These are phyloP conservation scores for Podarcis raffonei DNA, from an alignment of 2,113 vertebrate genomes.

Conservation along the genomic window DNA sequence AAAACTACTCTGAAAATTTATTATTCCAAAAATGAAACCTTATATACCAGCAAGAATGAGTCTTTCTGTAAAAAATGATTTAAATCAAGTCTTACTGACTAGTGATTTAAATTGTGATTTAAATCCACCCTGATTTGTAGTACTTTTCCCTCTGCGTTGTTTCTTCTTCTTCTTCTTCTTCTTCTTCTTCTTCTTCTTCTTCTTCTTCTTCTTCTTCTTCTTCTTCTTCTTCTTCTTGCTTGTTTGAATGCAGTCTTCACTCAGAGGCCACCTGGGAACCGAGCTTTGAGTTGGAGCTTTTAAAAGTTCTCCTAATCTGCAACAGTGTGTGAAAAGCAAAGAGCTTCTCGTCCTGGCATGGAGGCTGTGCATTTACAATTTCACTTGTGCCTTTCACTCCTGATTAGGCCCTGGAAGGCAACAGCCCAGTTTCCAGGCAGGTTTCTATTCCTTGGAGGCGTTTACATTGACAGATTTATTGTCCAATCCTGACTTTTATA, in stretches of 20 bases:
- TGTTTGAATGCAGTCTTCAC: background rate
- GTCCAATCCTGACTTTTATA: constrained; percentile 46
- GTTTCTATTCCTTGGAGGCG: constrained; percentile 47
- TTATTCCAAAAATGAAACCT: too few relatives aligned
- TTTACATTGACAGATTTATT: constrained; percentile 59
- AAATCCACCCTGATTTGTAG: background rate
- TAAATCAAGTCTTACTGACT: too few relatives aligned
- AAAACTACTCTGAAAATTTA: too few relatives aligned
- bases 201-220: background rate
- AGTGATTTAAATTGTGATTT: too few relatives aligned
- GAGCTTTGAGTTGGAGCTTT: constrained; percentile 12
- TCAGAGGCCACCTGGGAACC: background rate
- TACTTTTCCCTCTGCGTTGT: background rate
- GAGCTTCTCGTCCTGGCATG: constrained; percentile 18
- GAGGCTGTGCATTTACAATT: background rate
- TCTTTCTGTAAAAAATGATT: too few relatives aligned
- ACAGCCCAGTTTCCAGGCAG: background rate
- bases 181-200: background rate
- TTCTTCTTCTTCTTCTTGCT: background rate
- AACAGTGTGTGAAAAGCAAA: constrained; percentile 11
- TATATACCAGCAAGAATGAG: too few relatives aligned
- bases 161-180: background rate
- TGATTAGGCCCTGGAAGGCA: constrained; percentile 34
- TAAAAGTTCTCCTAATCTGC: constrained; percentile 47
- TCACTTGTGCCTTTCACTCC: background rate